Conservation (phyloP, 2,113 vertebrate species). For the Esox niger region DNA sequence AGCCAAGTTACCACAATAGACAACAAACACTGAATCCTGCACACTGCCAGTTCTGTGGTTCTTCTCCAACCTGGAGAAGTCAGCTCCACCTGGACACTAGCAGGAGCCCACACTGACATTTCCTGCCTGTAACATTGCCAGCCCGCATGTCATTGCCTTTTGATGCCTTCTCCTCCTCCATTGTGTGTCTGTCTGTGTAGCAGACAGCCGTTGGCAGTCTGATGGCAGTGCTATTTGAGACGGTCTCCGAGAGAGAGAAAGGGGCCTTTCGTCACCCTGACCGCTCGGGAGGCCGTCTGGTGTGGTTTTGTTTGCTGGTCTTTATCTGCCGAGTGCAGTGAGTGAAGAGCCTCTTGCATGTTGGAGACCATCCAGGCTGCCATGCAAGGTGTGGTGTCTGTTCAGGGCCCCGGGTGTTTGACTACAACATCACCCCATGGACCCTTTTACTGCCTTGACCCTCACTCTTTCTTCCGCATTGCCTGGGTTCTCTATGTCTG, state of each 20-base stretch:
- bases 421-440: neutral
- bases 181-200: neutral
- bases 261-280: constrained; percentile 40
- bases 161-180: neutral
- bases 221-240: neutral
- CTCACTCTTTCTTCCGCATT: no score
- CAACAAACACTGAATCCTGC: neutral
- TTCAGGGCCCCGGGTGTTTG: neutral
- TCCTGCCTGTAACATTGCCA: neutral
- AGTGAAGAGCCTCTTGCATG: constrained; percentile 37
- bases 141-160: neutral
- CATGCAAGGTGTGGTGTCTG: neutral
- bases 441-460: neutral
- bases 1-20: no score
- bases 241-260: constrained; percentile 18
- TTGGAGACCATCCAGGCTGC: constrained; percentile 14
- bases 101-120: neutral
- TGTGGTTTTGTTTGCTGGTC: constrained; percentile 45
- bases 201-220: constrained; percentile 26
- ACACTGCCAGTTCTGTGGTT: neutral
- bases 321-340: constrained; percentile 65
- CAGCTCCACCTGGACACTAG: neutral
- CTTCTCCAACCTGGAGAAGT: neutral
- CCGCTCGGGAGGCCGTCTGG: constrained; percentile 44
- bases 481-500: neutral